Base-by-base conservation (phyloP, 2,797 vertebrate species). In the Cynodonichthys magdalenae region DNA sequence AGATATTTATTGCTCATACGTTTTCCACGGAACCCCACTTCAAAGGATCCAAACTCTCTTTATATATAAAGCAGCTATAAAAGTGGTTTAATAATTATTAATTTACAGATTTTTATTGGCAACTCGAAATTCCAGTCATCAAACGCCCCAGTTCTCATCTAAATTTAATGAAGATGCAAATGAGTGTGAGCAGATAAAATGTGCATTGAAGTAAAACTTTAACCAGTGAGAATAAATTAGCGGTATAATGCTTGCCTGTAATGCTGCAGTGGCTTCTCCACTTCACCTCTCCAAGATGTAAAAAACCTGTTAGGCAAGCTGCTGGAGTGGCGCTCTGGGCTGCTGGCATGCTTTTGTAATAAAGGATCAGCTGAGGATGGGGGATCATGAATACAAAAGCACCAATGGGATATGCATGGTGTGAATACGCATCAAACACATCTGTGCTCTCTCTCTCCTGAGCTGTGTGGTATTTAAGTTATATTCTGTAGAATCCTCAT, bases 311-410 rank as follows among this genome's bases (percentile, higher is more conserved):
- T 77, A 74, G 75, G 68, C 75, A 69, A 70, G 83, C 77, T 74
- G 79, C 55, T 57, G 62, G 71, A 80, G 67, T 61, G 69, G 51
- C 41, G 62, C 72, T 82, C 9, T 0, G 71, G 67, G 75, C 74
- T 44, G 72, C 77, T 76, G 77, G 81, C 76, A 75, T 69, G 87
- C 71, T 80, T 84, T 86, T 80, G 62, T 81, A 75, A 84, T 69
- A 70, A 64, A 68, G 76, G 81, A 84, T 86, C 79, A 82, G 68
- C 69, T 14, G 62, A 83, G 84, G 82, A 82, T 36, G 78, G 65
- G 19, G 79, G 72, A 81, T 84, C 82, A 84, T 82, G 67, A 85
- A 87, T 82, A 83, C 80, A 87, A 82, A 87, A 78, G 77, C 75
- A 79, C 85, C 73, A 68, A 73, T 66, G 67, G 80, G 79, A 87